These are phyloP conservation scores for Neodon shergylaensis DNA, from an alignment of 2,113 vertebrate genomes.

Conservation along the genomic window DNA sequence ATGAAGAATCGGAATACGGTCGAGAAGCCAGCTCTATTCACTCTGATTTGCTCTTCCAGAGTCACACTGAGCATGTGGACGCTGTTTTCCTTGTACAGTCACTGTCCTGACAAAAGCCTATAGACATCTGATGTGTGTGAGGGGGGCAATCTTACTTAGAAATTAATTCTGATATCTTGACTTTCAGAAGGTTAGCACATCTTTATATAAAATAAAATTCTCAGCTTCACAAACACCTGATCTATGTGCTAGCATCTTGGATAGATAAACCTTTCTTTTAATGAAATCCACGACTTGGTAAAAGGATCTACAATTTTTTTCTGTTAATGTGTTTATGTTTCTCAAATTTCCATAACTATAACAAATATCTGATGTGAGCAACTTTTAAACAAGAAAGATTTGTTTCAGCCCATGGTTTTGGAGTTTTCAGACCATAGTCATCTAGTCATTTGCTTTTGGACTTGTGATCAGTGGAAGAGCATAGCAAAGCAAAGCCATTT, in stretches of 20 bases:
- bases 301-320: not conserved
- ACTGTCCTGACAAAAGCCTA: constrained; percentile 6
- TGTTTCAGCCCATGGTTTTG: not conserved
- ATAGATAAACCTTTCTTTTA: not conserved
- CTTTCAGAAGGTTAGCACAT: constrained; percentile 15
- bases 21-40: constrained; percentile 59
- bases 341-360: not conserved
- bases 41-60: constrained; percentile 59
- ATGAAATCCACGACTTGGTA: not conserved
- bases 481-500: not conserved
- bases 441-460: not conserved
- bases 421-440: not conserved
- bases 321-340: not conserved
- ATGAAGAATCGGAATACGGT: constrained; percentile 62
- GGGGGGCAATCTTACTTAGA: not conserved
- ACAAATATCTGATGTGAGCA: not conserved
- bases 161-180: constrained; percentile 31
- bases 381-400: not conserved
- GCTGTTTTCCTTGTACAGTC: not conserved
- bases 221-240: not conserved
- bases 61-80: not conserved
- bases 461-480: not conserved
- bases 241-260: not conserved
- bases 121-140: not conserved
- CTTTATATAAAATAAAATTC: not conserved